Percentiles rank a stretch among this genome's conserved stretches.
Evolutionary conservation across 2,797 vertebrate genomes (phyloP).

Genomic region (Lateolabrax maculatus): DNA sequence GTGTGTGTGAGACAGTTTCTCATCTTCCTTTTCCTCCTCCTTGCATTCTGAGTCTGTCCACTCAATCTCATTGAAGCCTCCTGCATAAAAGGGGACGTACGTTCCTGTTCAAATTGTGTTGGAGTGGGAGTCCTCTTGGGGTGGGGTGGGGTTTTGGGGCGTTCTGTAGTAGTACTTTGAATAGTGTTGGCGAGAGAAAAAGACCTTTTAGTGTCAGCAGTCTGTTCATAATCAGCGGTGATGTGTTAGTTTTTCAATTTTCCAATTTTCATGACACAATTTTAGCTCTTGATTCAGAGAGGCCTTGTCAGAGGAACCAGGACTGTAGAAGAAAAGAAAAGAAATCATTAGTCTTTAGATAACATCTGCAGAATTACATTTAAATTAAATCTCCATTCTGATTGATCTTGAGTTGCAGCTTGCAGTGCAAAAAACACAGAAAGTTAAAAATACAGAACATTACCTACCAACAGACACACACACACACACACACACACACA

Average conservation of each 20-base stretch:
- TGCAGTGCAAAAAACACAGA: neutral
- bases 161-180: slow-evolving; percentile 77
- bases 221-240: slow-evolving; percentile 76
- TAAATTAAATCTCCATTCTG: neutral
- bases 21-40: slow-evolving; percentile 72
- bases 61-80: slow-evolving; percentile 75
- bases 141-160: slow-evolving; percentile 31
- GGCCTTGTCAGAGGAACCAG: slow-evolving; percentile 97
- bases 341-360: slow-evolving; percentile 22
- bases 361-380: neutral
- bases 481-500: neutral
- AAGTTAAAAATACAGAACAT: slow-evolving; percentile 15
- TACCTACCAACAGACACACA: neutral
- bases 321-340: slow-evolving; percentile 84
- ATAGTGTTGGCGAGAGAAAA: slow-evolving; percentile 78
- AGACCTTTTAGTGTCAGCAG: slow-evolving; percentile 82
- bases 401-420: neutral
- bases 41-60: slow-evolving; percentile 77
- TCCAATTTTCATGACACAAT: slow-evolving; percentile 83
- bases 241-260: slow-evolving; percentile 72
- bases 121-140: slow-evolving; percentile 68
- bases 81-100: slow-evolving; percentile 57
- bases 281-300: slow-evolving; percentile 85
- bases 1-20: slow-evolving; percentile 74
- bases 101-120: slow-evolving; percentile 69